phyloP scores from a whole-genome alignment of 2,113 vertebrate genomes.

The Pelecanoides urinatrix region DNA sequence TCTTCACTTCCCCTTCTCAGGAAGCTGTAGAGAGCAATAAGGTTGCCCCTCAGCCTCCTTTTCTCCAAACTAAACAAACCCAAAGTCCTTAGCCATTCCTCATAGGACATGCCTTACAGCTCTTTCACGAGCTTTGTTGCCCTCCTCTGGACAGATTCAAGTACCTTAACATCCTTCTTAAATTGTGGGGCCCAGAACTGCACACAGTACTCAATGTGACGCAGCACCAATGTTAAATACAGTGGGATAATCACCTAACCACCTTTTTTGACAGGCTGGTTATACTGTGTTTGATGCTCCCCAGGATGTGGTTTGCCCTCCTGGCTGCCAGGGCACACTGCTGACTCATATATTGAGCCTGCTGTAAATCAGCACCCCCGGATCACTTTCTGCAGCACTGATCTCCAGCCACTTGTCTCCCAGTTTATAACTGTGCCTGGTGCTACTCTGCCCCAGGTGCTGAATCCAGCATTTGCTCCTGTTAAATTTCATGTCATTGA shows the following conservation, averaged over 20 bases:
- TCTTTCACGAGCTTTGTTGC: background rate
- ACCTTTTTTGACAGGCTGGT: background rate
- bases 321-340: background rate
- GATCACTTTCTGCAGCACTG: background rate
- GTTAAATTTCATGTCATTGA: background rate
- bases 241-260: background rate
- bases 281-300: background rate
- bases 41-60: background rate
- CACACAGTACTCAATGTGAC: background rate
- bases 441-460: background rate
- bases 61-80: background rate
- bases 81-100: background rate
- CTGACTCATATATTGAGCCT: background rate
- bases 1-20: background rate
- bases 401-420: background rate
- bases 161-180: background rate
- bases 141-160: background rate
- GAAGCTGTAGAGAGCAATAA: background rate
- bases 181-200: background rate
- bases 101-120: background rate
- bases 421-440: background rate
- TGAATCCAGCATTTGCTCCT: background rate
- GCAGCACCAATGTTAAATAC: background rate
- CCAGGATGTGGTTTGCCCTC: background rate
- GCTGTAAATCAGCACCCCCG: background rate